Base-by-base conservation (phyloP, 2,113 vertebrate genomes). In the Nanorana parkeri region DNA sequence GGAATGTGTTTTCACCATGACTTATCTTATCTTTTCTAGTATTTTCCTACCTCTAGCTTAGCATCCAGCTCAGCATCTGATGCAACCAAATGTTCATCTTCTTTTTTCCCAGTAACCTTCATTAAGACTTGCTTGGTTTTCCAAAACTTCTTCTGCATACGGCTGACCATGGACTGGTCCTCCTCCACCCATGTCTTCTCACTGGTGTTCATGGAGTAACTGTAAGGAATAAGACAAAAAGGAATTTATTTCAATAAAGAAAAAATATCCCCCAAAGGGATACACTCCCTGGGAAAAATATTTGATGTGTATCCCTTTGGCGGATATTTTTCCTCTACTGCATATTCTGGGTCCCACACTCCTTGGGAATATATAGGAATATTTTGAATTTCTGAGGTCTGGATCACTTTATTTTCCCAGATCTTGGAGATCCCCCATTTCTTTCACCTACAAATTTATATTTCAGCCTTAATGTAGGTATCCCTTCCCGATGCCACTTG, bases 91-190 rank as follows among this genome's bases (percentile, higher is more conserved):
- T 93, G 89, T 55, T 96, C 93, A 26, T 95, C 94, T 87, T 96
- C 91, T 83, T 96, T 96, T 86, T 96, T 96, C 23, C 95, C 95
- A 0, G 95, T 96, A 81, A 94, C 95, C 88, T 95, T 94, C 85
- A 94, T 95, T 67, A 97, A 88, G 52, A 89, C 92, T 89, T 96
- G 91, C 77, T 95, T 95, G 19, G 88, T 92, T 90, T 96, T 95
- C 94, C 93, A 95, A 61, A 94, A 95, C 87, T 96, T 96, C 87
- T 95, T 94, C 86, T 95, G 94, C 91, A 92, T 94, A 89, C 93
- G 95, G 20, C 92, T 91, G 85, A 95, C 92, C 58, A 93, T 91
- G 0, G 95, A 94, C 84, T 89, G 84, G 77, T 93, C 90, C 54
- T 94, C 94, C 10, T 91, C 89, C 56, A 89, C 85, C 77, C 90